Evolutionary conservation across 2,888 invertebrate genomes (phyloP).

Genomic region (Folsomia candida): DNA sequence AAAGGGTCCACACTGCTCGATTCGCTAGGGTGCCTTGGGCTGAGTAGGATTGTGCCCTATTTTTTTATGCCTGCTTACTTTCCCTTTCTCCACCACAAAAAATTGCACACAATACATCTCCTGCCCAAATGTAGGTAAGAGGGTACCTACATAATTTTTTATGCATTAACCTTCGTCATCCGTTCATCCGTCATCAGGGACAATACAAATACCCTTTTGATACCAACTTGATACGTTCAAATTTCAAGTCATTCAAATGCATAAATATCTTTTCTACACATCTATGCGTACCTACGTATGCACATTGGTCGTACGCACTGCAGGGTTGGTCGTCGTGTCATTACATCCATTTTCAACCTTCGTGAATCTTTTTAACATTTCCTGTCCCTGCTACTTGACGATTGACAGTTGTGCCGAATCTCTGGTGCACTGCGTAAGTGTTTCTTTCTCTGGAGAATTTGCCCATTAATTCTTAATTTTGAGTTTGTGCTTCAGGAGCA

Average conservation of each 20-base stretch:
- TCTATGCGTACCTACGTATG: not conserved
- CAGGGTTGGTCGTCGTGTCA: not conserved
- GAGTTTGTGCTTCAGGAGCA: too few relatives aligned
- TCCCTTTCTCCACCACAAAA: slow-evolving; percentile 46
- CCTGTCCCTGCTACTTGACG: not conserved
- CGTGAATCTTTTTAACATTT: not conserved
- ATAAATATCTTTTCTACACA: not conserved
- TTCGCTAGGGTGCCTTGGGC: slow-evolving; percentile 20
- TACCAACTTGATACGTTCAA: slow-evolving; percentile 10
- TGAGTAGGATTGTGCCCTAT: slow-evolving; percentile 30
- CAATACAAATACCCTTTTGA: slow-evolving; percentile 14
- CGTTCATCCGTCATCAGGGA: not conserved
- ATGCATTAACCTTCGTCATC: slow-evolving; percentile 20
- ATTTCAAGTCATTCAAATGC: slow-evolving; percentile 6
- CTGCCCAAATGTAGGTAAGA: slow-evolving; percentile 17
- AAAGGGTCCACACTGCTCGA: slow-evolving; percentile 14
- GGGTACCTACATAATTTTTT: slow-evolving; percentile 25
- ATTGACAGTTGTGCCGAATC: slow-evolving; percentile 17
- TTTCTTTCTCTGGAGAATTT: not conserved
- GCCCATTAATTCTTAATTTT: not conserved
- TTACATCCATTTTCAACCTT: not conserved
- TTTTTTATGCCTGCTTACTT: slow-evolving; percentile 37
- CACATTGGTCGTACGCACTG: too few relatives aligned
- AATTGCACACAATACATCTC: slow-evolving; percentile 43
- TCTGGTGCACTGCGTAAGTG: not conserved